Evolutionary conservation across 2,888 invertebrate species (phyloP), one percentile per base, ranked within the genome.

Genomic region (Laothoe populi): DNA sequence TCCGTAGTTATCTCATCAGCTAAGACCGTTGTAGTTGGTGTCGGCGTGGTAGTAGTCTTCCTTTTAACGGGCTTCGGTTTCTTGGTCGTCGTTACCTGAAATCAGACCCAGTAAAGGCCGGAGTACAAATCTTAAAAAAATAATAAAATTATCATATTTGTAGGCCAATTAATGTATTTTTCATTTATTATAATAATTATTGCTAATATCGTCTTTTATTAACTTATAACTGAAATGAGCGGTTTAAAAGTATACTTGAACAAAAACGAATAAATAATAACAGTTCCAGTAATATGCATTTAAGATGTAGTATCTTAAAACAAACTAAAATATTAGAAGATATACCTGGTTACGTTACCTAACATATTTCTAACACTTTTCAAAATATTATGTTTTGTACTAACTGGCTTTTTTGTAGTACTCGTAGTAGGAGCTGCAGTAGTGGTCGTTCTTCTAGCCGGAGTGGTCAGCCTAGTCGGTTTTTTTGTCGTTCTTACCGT

Each of bases 1-100:
- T 93, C 93, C 0, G 92, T 92, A 16, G 93, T 91, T 5, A 88
- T 66, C 4, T 92, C 92, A 7, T 90, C 91, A 0, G 71, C 64
- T 1, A 83, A 65, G 24, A 88, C 88, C 0, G 88, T 87, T 31
- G 86, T 80, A 0, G 88, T 86, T 4, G 85, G 76, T 0, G 82
- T 71, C 5, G 76, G 79, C 0, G 88, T 86, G 19, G 91, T 90
- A 0, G 91, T 91, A 0, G 90, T 90, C 53, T 76, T 77, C 61
- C 81, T 87, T 67, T 78, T 90, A 0, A 81, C 81, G 0, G 90
- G 91, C 53, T 83, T 88, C 0, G 83, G 42, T 65, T 86, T 88
- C 68, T 87, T 91, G 7, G 90, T 88, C 5, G 89, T 88, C 19
- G 89, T 86, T 19, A 84, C 84, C 92, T 92, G 85, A 35, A 87